Evolutionary conservation across 30 jellyfish, hydroid and myxozoan genomes (phyloP).

Genomic region (Aurelia aurita): DNA sequence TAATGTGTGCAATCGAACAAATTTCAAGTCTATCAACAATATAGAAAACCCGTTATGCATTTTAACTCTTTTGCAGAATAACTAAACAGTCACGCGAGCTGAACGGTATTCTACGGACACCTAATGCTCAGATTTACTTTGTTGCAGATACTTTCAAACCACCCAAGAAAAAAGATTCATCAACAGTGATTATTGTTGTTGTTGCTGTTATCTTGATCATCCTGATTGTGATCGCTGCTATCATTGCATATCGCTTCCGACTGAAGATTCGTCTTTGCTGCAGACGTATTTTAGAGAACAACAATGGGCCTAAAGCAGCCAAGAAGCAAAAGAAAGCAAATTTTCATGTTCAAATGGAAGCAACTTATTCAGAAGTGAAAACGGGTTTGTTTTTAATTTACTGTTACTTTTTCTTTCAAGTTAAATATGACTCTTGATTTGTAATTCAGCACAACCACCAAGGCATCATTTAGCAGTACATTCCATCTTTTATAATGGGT

Average conservation of each 20-base stretch:
- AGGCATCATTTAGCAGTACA: no score
- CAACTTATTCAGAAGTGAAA: slow-evolving; percentile 21
- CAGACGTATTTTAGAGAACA: not conserved
- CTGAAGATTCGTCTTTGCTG: not conserved
- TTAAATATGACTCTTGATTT: no score
- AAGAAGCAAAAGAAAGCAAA: slow-evolving; percentile 24
- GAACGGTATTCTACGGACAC: no score
- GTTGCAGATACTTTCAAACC: slow-evolving; percentile 3
- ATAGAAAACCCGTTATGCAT: no score
- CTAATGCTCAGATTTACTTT: not conserved
- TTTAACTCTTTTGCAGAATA: no score
- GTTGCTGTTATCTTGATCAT: not conserved
- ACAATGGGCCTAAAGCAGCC: not conserved
- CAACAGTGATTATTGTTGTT: slow-evolving; percentile 2
- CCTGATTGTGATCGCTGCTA: slow-evolving; percentile 4
- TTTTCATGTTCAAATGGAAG: slow-evolving; percentile 37
- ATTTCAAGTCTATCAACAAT: no score
- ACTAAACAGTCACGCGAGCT: no score
- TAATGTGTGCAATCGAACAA: no score
- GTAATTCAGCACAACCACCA: no score
- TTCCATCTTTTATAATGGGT: no score
- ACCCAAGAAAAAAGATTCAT: not conserved
- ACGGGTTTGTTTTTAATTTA: slow-evolving; percentile 6
- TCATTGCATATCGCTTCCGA: slow-evolving; percentile 3
- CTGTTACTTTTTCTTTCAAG: no score